phyloP scores from a whole-genome alignment of 2,797 vertebrate species.

The Moxostoma hubbsi region DNA sequence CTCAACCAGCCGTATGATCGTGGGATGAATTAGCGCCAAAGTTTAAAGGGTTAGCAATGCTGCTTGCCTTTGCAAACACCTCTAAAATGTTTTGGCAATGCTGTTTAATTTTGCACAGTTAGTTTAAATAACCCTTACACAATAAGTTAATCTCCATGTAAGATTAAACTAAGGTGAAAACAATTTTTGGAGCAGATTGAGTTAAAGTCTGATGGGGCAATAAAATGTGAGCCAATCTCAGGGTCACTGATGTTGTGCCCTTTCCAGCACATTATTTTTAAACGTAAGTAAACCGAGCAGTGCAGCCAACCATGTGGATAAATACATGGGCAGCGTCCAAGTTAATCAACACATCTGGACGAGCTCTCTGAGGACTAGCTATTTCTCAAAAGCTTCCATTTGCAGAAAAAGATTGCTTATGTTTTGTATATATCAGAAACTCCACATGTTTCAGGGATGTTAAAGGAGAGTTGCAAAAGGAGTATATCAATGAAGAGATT shows the following conservation, averaged over 20 bases:
- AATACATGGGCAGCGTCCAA: constrained; percentile 61
- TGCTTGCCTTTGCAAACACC: neutral
- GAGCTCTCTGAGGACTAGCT: constrained; percentile 62
- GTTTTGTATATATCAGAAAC: constrained; percentile 40
- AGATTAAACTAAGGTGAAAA: constrained; percentile 34
- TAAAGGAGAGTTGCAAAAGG: constrained; percentile 42
- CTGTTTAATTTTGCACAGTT: constrained; percentile 22
- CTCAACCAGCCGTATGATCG: neutral
- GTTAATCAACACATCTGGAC: constrained; percentile 72
- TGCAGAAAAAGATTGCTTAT: constrained; percentile 44
- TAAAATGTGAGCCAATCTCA: constrained; percentile 50
- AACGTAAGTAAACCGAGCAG: constrained; percentile 61
- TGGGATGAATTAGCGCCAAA: neutral
- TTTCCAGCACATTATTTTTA: constrained; percentile 65
- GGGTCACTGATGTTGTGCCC: constrained; percentile 61
- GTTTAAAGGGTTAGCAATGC: neutral
- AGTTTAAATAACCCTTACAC: constrained; percentile 25
- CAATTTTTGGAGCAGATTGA: constrained; percentile 35
- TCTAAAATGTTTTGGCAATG: constrained; percentile 14
- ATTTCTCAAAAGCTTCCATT: constrained; percentile 66
- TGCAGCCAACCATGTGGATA: constrained; percentile 47
- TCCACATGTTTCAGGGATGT: constrained; percentile 35
- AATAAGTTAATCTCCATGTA: neutral
- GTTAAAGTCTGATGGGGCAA: constrained; percentile 48
- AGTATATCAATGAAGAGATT: constrained; percentile 30